Conservation (phyloP, 2,797 vertebrate genomes). For the Dermochelys coriacea region DNA sequence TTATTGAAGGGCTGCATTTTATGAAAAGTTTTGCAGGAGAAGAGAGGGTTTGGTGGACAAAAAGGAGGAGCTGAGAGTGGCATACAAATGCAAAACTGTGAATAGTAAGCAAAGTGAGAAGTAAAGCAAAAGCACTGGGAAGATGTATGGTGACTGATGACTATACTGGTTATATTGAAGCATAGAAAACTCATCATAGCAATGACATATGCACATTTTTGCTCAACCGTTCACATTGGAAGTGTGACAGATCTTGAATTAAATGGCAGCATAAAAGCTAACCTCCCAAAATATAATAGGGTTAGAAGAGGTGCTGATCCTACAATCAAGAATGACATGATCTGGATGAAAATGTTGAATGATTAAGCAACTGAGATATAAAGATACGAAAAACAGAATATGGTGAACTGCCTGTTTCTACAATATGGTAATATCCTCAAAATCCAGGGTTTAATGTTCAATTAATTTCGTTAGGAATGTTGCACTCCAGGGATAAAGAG, state of each 20-base stretch:
- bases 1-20: neutral
- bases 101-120: neutral
- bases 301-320: neutral
- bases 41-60: neutral
- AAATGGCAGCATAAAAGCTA: neutral
- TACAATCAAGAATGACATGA: neutral
- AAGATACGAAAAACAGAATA: neutral
- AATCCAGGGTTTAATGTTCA: neutral
- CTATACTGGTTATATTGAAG: neutral
- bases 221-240: neutral
- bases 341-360: neutral
- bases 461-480: neutral
- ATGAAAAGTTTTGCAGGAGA: neutral
- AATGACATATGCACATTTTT: neutral
- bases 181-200: neutral
- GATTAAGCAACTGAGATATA: neutral
- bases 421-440: neutral
- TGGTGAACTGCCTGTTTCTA: neutral
- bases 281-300: neutral
- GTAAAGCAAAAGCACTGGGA: neutral
- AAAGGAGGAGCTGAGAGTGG: neutral
- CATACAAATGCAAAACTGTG: neutral
- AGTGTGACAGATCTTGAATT: neutral
- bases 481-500: neutral
- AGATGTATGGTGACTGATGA: neutral